Evolutionary conservation across 2,888 invertebrate genomes (phyloP), one percentile per base, ranked within the genome.

Genomic region (Limnephilus auricula): DNA sequence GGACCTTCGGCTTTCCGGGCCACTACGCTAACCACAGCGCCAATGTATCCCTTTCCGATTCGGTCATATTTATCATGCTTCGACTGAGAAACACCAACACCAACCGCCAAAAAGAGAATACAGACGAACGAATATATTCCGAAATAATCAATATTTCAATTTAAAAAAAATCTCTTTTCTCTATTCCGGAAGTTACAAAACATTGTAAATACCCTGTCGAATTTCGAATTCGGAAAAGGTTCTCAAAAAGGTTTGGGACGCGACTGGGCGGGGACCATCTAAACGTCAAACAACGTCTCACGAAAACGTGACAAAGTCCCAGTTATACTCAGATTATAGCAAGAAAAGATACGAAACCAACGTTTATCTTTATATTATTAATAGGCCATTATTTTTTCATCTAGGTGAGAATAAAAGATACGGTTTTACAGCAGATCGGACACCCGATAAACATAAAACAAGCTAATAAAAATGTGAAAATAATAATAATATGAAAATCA

Each of bases 301-400:
- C 45, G 40, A 85, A 85, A 85, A 40, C 85, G 85, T 85, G 85
- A 85, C 85, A 85, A 25, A 37, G 85, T 85, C 85, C 37, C 84
- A 40, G 25, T 65, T 65, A 50, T 18, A 65, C 65, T 65, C 65
- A 37, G 45, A 40, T 85, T 85, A 30, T 25, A 85, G 30, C 85
- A 6, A 40, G 45, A 85, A n/a, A 40, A 15, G 65, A 34, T n/a
- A 85, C 37, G 25, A 65, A 40, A 85, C 9, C 13, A 34, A 82
- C 34, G 45, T 40, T 45, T 30, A 40, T 40, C 34, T 85, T 85
- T 25, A 65, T 45, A 12, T 34, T 85, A 85, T 85, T 85, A 85
- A 85, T 45, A 45, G 45, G 40, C 45, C 45, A 85, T 85, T 85
- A 85, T 84, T 85, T 85, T 84, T 37, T 40, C 6, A 25, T 30